Evolutionary conservation across 2,797 vertebrate genomes (phyloP).

Genomic region (Falco naumanni): DNA sequence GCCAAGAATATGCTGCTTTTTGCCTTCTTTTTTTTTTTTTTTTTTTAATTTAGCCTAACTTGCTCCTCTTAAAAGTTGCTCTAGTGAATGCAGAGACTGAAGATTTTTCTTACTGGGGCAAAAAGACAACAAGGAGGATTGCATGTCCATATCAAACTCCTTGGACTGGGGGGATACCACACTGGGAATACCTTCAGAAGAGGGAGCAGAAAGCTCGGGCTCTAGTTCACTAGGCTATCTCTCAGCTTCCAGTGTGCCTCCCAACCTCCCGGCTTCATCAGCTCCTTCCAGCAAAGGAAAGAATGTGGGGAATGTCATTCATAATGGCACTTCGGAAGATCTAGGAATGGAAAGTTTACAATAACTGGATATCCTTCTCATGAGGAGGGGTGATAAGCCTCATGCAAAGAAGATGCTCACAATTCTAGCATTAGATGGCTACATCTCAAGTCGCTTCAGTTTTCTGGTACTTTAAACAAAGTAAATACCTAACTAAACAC

Average conservation of each 20-base stretch:
- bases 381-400: neutral
- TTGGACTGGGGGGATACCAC: accelerated
- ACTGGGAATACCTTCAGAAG: neutral
- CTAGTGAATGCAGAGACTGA: neutral
- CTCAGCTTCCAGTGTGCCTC: neutral
- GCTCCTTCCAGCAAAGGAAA: conserved; percentile 21
- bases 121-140: neutral
- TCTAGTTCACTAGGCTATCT: neutral
- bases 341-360: neutral
- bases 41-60: neutral
- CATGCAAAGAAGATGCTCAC: neutral
- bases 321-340: neutral
- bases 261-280: neutral
- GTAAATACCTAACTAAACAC: neutral
- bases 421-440: neutral
- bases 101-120: neutral
- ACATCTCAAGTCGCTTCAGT: accelerated
- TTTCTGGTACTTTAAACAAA: neutral
- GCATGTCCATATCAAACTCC: neutral
- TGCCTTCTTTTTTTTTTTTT: neutral
- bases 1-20: conserved; percentile 15
- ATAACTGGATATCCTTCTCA: neutral
- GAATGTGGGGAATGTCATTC: conserved; percentile 46
- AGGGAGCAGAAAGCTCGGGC: neutral
- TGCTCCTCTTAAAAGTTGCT: neutral